These are phyloP conservation scores for Drosophila dunni DNA, from an alignment of 1,140 invertebrate genomes.

Conservation along the genomic window DNA sequence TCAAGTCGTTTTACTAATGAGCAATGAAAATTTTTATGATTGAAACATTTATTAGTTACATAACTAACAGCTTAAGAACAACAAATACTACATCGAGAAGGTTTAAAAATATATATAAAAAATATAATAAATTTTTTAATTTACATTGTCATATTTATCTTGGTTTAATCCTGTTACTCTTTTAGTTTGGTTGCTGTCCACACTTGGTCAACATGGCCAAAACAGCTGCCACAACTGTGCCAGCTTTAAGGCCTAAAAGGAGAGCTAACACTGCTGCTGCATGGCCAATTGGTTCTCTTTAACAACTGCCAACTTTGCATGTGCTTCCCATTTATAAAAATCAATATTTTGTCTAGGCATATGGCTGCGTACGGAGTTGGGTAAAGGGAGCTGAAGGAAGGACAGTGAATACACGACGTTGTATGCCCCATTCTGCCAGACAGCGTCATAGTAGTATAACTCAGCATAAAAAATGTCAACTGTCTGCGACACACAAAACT, in stretches of 20 bases:
- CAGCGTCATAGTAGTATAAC: conserved; percentile 62
- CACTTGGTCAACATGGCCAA: conserved; percentile 1
- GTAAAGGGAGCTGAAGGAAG: too few relatives aligned
- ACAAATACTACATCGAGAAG: too few relatives aligned
- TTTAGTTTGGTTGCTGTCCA: background rate
- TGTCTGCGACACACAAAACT: conserved; percentile 82
- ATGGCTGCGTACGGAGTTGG: conserved; percentile 30
- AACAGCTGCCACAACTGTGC: conserved; percentile 11
- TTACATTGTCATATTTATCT: background rate
- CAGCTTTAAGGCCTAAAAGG: conserved; percentile 33
- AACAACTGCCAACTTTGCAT: conserved; percentile 79
- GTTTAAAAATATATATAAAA: background rate
- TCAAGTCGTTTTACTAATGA: conserved; percentile 58
- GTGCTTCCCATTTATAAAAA: conserved; percentile 75
- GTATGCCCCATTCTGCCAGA: conserved; percentile 50
- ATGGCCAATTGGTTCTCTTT: conserved; percentile 58
- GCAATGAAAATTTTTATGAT: conserved; percentile 22
- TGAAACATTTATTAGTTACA: conserved; percentile 44
- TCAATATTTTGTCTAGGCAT: conserved; percentile 66
- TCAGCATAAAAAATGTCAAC: conserved; percentile 81
- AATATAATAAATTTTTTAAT: background rate
- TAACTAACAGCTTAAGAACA: too few relatives aligned
- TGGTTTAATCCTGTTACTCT: background rate
- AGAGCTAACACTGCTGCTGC: background rate
- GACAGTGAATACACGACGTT: background rate